Evolutionary conservation across 2,888 invertebrate genomes (phyloP).

Genomic region (Drosophila nigricruria): DNA sequence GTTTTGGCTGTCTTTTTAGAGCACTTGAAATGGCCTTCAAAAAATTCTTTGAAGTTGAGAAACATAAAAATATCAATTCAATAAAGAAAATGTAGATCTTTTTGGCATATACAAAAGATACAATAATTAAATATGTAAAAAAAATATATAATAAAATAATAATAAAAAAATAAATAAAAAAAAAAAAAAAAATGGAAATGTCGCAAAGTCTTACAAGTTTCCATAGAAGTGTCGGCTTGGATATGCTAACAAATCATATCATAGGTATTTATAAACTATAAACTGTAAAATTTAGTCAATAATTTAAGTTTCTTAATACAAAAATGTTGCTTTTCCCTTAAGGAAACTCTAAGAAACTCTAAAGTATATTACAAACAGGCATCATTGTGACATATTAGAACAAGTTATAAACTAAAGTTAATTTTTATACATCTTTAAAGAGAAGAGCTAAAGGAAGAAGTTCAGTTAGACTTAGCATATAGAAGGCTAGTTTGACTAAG

Average conservation of each 20-base stretch:
- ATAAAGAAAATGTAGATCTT: background rate
- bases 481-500: background rate
- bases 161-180: background rate
- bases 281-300: no score
- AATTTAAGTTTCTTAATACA: no score
- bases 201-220: background rate
- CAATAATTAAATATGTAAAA: background rate
- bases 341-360: no score
- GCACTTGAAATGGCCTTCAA: conserved; percentile 28
- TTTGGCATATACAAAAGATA: background rate
- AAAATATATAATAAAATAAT: background rate
- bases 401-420: no score
- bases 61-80: background rate
- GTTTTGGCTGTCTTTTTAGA: conserved; percentile 18
- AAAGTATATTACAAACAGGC: no score
- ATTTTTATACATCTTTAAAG: no score
- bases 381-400: no score
- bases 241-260: no score
- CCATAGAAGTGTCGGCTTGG: background rate
- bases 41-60: conserved; percentile 12
- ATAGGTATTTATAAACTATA: no score
- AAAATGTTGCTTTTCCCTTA: no score
- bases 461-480: background rate
- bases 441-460: no score
- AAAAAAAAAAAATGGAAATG: background rate